phyloP scores from a whole-genome alignment of 2,888 invertebrate genomes.

The Drosophila maculinotata region DNA sequence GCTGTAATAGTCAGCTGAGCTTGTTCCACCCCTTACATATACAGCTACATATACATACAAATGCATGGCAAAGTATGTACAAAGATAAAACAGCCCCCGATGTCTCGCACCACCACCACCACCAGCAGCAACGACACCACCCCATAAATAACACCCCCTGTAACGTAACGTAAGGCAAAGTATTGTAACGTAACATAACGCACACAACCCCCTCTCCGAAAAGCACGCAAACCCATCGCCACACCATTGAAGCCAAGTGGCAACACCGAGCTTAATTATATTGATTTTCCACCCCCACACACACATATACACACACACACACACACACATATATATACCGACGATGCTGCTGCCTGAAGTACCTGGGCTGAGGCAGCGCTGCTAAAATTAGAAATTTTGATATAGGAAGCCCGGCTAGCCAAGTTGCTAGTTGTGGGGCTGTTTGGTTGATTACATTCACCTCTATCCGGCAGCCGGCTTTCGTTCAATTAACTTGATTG shows the following conservation, averaged over 20 bases:
- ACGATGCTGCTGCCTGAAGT: slow-evolving; percentile 29
- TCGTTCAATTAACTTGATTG: slow-evolving; percentile 56
- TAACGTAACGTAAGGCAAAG: slow-evolving; percentile 27
- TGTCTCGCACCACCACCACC: slow-evolving; percentile 14
- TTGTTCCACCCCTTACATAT: slow-evolving; percentile 38
- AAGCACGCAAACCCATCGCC: not conserved
- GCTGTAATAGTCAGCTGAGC: slow-evolving; percentile 62
- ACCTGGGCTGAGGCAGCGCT: slow-evolving; percentile 42
- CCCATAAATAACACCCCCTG: slow-evolving; percentile 32
- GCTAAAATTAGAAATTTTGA: slow-evolving; percentile 64
- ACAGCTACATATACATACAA: not conserved
- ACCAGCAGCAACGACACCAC: slow-evolving; percentile 14
- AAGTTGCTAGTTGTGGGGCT: not conserved
- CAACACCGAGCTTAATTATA: slow-evolving; percentile 71
- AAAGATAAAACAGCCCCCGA: slow-evolving; percentile 23
- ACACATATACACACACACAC: slow-evolving; percentile 8
- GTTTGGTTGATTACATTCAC: slow-evolving; percentile 3
- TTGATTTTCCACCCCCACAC: slow-evolving; percentile 67
- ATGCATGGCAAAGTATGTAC: slow-evolving; percentile 5
- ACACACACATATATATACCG: not conserved
- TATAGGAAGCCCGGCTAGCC: slow-evolving; percentile 27
- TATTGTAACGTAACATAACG: slow-evolving; percentile 35
- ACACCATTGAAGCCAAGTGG: slow-evolving; percentile 53
- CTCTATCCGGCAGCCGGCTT: slow-evolving; percentile 39
- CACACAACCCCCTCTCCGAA: slow-evolving; percentile 24